phyloP scores from a whole-genome alignment of 2,888 invertebrate species.

The Ferdinandea cuprea region DNA sequence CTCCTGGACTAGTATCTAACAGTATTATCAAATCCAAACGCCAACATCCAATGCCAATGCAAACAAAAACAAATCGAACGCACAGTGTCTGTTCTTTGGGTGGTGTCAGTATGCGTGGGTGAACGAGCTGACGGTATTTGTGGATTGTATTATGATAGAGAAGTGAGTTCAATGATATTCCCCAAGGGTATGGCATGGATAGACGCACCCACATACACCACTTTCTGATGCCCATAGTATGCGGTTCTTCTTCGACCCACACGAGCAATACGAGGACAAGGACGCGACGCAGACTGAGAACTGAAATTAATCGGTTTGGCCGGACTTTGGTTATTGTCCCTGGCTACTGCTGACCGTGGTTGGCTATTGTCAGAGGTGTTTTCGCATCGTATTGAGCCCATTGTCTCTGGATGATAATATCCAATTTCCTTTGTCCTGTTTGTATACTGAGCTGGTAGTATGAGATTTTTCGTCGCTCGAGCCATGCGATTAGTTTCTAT shows the following conservation, averaged over 20 bases:
- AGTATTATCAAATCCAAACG: slow-evolving; percentile 62
- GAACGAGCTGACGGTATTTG: no score
- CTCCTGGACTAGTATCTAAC: slow-evolving; percentile 1
- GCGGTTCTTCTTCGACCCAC: slow-evolving; percentile 28
- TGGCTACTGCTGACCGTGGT: slow-evolving; percentile 32
- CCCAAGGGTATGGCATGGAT: slow-evolving; percentile 50
- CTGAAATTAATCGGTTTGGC: slow-evolving; percentile 72
- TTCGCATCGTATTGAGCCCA: slow-evolving; percentile 56
- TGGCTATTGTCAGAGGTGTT: slow-evolving; percentile 59
- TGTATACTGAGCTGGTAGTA: slow-evolving; percentile 9
- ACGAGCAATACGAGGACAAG: background rate
- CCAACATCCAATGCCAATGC: slow-evolving; percentile 55
- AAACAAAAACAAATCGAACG: slow-evolving; percentile 65
- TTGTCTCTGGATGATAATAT: slow-evolving; percentile 71
- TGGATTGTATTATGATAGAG: slow-evolving; percentile 7
- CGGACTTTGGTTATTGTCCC: slow-evolving; percentile 53
- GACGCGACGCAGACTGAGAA: slow-evolving; percentile 35
- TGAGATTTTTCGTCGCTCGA: slow-evolving; percentile 8
- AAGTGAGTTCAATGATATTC: slow-evolving; percentile 52
- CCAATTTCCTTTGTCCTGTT: slow-evolving; percentile 72
- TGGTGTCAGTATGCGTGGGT: slow-evolving; percentile 14
- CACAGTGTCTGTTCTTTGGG: slow-evolving; percentile 19
- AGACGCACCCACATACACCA: slow-evolving; percentile 28
- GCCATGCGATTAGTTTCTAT: slow-evolving; percentile 44
- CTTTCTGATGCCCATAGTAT: slow-evolving; percentile 15